Base-by-base conservation (phyloP, 2,797 vertebrate genomes). In the Botia almorhae region DNA sequence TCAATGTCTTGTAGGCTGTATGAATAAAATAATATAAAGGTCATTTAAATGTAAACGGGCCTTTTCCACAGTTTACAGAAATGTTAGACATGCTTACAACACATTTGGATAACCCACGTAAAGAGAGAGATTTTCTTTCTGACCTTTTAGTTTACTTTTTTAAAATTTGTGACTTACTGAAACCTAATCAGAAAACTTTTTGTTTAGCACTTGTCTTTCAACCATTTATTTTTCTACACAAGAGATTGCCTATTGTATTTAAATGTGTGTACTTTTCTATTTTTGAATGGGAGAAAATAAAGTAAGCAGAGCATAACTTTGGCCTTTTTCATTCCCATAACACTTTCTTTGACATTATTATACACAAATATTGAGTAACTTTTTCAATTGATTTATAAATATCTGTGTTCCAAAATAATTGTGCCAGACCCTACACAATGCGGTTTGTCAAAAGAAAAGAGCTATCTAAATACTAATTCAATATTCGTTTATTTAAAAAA, bases 141-240 rank as follows among this genome's bases (percentile, higher is more conserved):
- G 19, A 39, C 4, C 19, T 33, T 53, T 43, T 58, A 39, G 46
- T 63, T 50, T 58, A 26, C 56, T 23, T 75, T 77, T 81, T 80
- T 65, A 50, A 71, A 29, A 79, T 64, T 76, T 71, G 78, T 61
- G 50, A 87, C 78, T 67, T 82, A 86, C 85, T 87, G 48, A 90
- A 84, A 86, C 86, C 83, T 87, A 89, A 80, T 87, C 84, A 85
- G 86, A 87, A 87, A 85, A 88, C 89, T 83, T 89, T 77, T 82
- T 61, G 29, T 80, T 88, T 91, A 90, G 91, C 91, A 92, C 90
- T 89, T 92, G 92, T 89, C 87, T 85, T 87, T 85, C 85, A 78
- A 88, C 85, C 87, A 82, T 86, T 86, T 90, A 83, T 92, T 89
- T 86, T 87, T 91, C 84, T 89, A 86, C 88, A 86, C 87, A 88